Evolutionary conservation across 2,113 vertebrate species (phyloP), one percentile per base, ranked within the genome.

Genomic region (Rhipidura dahli): DNA sequence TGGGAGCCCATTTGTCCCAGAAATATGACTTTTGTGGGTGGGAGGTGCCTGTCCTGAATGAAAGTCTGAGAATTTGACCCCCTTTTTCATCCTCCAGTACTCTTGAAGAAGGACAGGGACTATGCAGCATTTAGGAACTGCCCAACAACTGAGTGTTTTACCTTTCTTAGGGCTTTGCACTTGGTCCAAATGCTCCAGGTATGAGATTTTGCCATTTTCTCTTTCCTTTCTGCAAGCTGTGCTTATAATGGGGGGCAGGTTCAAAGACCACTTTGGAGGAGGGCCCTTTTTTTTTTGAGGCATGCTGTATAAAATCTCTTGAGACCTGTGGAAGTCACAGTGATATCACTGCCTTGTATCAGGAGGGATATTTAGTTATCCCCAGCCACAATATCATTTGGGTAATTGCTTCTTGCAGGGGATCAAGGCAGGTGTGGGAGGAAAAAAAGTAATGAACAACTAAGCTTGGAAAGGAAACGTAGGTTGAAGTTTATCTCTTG

Each of bases 401-500:
- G 77, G 69, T 93, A 93, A 95, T 84, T 93, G 87, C 84, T 89
- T 94, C 87, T 96, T 94, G 77, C 69, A 85, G 87, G 83, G 84
- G 73, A 91, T 64, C 2, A 50, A 89, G 89, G 71, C 69, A 91
- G 77, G 93, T 63, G 20, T 66, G 72, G 60, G 72, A 35, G 13
- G 9, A 33, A 61, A 47, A 47, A 94, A 70, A 63, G 39, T 71
- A 77, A 42, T 47, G 68, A 96, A 94, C 63, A 53, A 59, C 51
- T 63, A 71, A 89, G 84, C 84, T 85, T 63, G 87, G 90, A 65
- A 94, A 93, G 42, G 23, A 90, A 96, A 88, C 4, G 0, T 22
- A 81, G 68, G 82, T 16, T 95, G 93, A 80, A 90, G 80, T 96
- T 96, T 96, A 90, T 95, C 92, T 92, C 88, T 93, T 45, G 51